phyloP scores from a whole-genome alignment of 2,113 vertebrate genomes.

The Laterallus jamaicensis region DNA sequence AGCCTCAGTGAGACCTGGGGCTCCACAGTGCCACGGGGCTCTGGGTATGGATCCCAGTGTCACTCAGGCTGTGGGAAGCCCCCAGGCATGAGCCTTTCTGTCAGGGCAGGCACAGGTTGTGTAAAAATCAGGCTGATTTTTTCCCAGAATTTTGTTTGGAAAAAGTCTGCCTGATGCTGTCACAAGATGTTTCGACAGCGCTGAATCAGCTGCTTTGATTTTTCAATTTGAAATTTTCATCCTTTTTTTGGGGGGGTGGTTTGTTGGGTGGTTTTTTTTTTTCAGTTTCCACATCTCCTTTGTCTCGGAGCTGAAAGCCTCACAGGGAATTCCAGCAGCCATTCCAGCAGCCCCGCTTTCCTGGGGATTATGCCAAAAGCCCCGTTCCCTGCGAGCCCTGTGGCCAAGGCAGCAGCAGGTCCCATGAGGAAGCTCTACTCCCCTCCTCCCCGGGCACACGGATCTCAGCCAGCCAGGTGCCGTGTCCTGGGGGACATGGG shows the following conservation, averaged over 20 bases:
- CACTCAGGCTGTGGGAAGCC: background rate
- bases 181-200: slow-evolving; percentile 38
- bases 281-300: slow-evolving; percentile 41
- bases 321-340: slow-evolving; percentile 14
- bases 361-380: background rate
- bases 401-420: background rate
- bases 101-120: rapidly evolving
- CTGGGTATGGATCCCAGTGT: background rate
- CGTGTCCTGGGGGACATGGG: rapidly evolving
- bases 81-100: background rate
- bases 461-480: background rate
- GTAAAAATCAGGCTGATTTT: background rate
- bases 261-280: background rate
- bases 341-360: background rate
- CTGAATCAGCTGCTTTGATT: slow-evolving; percentile 53
- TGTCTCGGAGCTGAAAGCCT: background rate
- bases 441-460: background rate
- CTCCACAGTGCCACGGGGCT: background rate
- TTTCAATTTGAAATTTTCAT: background rate
- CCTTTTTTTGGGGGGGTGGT: background rate
- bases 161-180: background rate
- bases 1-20: background rate
- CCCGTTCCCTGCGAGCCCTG: rapidly evolving
- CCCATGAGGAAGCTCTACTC: background rate
- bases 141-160: slow-evolving; percentile 26